Percentiles rank a stretch among this genome's conserved stretches.
Conservation (phyloP, 1,140 invertebrate species). For the Diorhabda elongata region DNA sequence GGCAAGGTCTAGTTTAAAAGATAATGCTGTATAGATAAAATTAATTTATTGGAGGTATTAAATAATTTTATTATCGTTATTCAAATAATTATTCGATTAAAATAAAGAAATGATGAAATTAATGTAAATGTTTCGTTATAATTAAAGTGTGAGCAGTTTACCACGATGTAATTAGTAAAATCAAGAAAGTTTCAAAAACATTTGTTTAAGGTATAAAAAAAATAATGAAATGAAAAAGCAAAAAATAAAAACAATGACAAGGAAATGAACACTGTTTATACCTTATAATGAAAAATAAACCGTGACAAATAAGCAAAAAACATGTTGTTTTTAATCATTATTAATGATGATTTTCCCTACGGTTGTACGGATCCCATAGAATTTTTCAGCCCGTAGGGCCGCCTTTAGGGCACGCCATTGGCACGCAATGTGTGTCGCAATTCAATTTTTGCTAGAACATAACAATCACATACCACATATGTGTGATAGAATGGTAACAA, state of each 20-base stretch:
- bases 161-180: no score
- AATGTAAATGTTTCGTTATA: no score
- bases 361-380: constrained; percentile 7
- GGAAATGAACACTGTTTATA: background rate
- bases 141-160: no score
- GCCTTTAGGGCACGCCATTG: constrained; percentile 11
- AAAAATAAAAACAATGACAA: background rate
- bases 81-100: no score
- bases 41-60: no score
- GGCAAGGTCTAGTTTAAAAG: no score
- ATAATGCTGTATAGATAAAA: no score
- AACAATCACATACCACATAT: constrained; percentile 45
- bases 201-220: background rate
- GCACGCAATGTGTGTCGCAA: constrained; percentile 16
- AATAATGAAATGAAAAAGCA: background rate
- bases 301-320: constrained; percentile 17
- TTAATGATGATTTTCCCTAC: constrained; percentile 22
- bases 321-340: constrained; percentile 16
- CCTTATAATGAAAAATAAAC: background rate
- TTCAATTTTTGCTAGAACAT: constrained; percentile 36
- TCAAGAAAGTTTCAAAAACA: no score
- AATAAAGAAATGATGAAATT: no score
- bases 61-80: no score
- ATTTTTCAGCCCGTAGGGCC: constrained; percentile 7
- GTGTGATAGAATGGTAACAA: constrained; percentile 39